Conservation (phyloP, 2,797 vertebrate species). For the Spondyliosoma cantharus region DNA sequence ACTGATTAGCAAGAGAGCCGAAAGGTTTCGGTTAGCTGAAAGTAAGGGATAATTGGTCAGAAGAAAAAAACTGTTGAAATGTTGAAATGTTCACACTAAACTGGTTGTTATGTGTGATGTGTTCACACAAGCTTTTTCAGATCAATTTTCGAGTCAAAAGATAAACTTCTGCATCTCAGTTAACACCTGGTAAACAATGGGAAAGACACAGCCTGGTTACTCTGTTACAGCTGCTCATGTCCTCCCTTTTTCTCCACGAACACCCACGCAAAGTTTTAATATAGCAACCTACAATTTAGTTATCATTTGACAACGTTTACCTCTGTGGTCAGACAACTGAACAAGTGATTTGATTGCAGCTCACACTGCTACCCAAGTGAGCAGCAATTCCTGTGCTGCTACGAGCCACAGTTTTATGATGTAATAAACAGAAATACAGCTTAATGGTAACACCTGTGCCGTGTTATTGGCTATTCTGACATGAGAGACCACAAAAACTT, state of each 20-base stretch:
- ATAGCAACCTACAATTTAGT: not conserved
- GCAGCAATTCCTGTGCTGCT: not conserved
- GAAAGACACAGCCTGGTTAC: not conserved
- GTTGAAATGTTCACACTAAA: not conserved
- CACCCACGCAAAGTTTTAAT: not conserved
- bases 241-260: not conserved
- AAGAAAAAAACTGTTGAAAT: too few relatives aligned
- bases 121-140: not conserved
- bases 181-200: not conserved
- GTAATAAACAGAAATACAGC: slow-evolving; percentile 5
- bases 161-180: not conserved
- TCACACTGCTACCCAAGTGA: not conserved
- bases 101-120: not conserved
- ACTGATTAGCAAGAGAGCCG: too few relatives aligned
- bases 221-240: not conserved
- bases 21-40: too few relatives aligned
- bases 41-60: too few relatives aligned
- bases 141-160: not conserved
- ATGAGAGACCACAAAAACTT: not conserved
- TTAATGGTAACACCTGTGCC: not conserved
- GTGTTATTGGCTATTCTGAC: not conserved
- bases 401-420: not conserved
- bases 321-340: not conserved
- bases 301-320: not conserved
- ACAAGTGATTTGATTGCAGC: slow-evolving; percentile 1